Base-by-base conservation (phyloP, 1,140 invertebrate species). In the Andricus grossulariae region DNA sequence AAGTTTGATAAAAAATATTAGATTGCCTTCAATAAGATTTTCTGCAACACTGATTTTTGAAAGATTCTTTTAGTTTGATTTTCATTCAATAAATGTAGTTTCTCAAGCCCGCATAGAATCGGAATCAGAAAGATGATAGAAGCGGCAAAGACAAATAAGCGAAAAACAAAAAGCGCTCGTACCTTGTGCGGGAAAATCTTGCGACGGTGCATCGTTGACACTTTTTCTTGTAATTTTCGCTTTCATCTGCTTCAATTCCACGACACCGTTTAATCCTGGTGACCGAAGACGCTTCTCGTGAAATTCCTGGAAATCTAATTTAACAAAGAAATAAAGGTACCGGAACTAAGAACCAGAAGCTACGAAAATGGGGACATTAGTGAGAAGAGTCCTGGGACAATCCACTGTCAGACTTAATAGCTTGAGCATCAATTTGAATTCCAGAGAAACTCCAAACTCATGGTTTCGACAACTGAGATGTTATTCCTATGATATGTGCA, bases 101-200 rank as follows among this genome's bases (percentile, higher is more conserved):
- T 45, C 8, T 7, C 39, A 45, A 45, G 49, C n/a, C 71, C 75
- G 73, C 15, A 77, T 32, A 72, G 71, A 82, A 79, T 82, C 75
- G 75, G 72, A 72, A 76, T 18, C 60, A 55, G 25, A 32, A 70
- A 51, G 72, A 55, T 25, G 25, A 55, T 39, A 18, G 60, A 45
- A 45, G 54, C 66, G 77, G 76, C 66, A 76, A 80, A 80, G 77
- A 79, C 66, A 81, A 80, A 80, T 71, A 76, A 75, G 71, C 49
- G 71, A 5, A 80, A 81, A 79, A 78, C 76, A 72, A 77, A 81
- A 77, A 78, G 75, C 76, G 50, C 18, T 49, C 71, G 79, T 74
- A 76, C 77, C 71, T 54, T 52, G 71, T 71, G 70, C 73, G 71
- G 49, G 71, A 70, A 72, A 80, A 72, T 78, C 79, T 75, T 51